Evolutionary conservation across 2,888 invertebrate species (phyloP), one percentile per base, ranked within the genome.

Genomic region (Patella caerulea): DNA sequence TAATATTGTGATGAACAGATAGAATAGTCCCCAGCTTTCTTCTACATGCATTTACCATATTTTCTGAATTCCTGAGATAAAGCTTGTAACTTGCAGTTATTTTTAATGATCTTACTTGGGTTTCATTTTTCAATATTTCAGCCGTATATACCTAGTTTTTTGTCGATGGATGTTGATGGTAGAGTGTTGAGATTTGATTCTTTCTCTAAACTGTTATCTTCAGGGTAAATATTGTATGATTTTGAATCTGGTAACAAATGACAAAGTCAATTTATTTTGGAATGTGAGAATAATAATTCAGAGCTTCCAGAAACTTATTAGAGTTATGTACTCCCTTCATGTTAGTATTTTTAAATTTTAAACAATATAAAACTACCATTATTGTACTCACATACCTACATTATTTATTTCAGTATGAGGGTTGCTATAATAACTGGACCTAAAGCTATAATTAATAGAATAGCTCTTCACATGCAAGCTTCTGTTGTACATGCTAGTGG

Each of bases 151-250:
- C 93, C 94, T 0, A 95, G 95, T 0, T 95, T 96, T 88, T 92
- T 96, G 5, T 95, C 95, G 0, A 82, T 96, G 90, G 96, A 96
- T 90, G 93, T 93, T 0, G 95, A 95, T 88, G 95, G 96, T 0
- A 93, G 96, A 54, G 96, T 96, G 4, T 90, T 96, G 34, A 93
- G 96, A 54, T 93, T 95, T 84, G 96, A 96, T 92, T 96, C 96
- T 0, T 93, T 96, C 86, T 96, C 96, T 0, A 96, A 96, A 93
- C 79, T 91, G 3, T 79, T 92, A 19, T 90, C 91, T 2, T 87
- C 91, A 29, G 92, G 92, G 90, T 91, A 79, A 83, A 87, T 75
- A 14, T 72, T 70, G n/a, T 7, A 54, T 54, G 34, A 29, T 24
- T 12, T 45, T n/a, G 15, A 12, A 65, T 3, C 74, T 52, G 2